Evolutionary conservation across 2,113 vertebrate species (phyloP), one percentile per base, ranked within the genome.

Genomic region (Orycteropus afer): DNA sequence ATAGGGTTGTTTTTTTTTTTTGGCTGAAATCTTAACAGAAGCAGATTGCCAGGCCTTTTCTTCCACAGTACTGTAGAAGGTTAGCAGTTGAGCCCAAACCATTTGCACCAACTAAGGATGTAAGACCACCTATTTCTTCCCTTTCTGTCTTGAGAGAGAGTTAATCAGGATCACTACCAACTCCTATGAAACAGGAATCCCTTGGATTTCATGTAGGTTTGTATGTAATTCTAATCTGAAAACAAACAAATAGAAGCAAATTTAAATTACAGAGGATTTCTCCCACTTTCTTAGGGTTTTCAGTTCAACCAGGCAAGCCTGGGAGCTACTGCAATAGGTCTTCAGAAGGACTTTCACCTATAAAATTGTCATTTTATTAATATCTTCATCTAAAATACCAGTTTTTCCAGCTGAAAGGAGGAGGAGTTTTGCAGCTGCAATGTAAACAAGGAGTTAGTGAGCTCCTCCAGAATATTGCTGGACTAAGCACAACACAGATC

Each of bases 401-500:
- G 88, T 84, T 91, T 91, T 96, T 90, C 92, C 57, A 93, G 77
- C 51, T 89, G 53, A 40, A 76, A 91, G 40, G n/a, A 80, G 55
- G 57, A 96, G 79, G 49, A 76, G 57, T 79, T 89, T 87, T 90
- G 23, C 59, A 93, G 51, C 76, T 65, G 12, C 40, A 55, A 17
- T 76, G 49, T 91, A 90, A 93, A 93, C 45, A 88, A 17, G 42
- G 55, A 91, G 82, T 85, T 5, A 78, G 34, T 78, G 73, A 94
- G 40, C 78, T 86, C 45, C 42, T 88, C 69, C 49, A 77, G 67
- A 88, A 45, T 57, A 49, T 23, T 49, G 7, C 59, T 95, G 86
- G 42, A 49, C 69, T 80, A 49, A 32, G n/a, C 25, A 91, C 51
- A 86, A 13, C 27, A 40, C 40, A 86, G 73, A 47, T 13, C 57